Evolutionary conservation across 1,140 invertebrate genomes (phyloP), one percentile per base, ranked within the genome.

Genomic region (Gryllus bimaculatus): DNA sequence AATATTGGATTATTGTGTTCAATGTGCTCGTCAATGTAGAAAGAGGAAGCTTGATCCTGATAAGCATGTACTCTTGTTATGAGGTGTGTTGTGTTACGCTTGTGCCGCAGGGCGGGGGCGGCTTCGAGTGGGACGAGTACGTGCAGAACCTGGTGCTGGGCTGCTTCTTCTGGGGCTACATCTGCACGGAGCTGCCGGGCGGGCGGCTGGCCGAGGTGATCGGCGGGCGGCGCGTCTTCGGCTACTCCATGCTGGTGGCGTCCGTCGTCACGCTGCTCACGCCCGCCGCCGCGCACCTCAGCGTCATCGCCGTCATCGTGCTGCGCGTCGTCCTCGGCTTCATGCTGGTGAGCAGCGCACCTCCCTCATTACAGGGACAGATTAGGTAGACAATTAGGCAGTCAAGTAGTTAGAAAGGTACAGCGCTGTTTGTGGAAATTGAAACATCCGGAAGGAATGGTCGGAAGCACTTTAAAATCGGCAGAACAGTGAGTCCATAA

Each of bases 121-220:
- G 89, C 76, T 94, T 92, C 81, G 81, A 87, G 3, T 95, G 93
- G 93, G 88, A 92, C 82, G 89, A 90, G 73, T 90, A 91, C 80
- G 88, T 93, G 81, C 92, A 93, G 82, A 96, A 96, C 82, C 86
- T 92, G 49, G 90, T 96, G 75, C 86, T 95, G 15, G 94, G 95
- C 12, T 91, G 92, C 81, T 97, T 96, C 88, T 97, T 95, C 88
- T 95, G 94, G 92, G 95, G 95, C 8, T 97, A 96, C 85, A 90
- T 96, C 12, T 88, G 94, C 48, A 96, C 95, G 73, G 96, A 96
- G 85, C 86, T 97, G 74, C 94, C 95, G 0, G 96, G 95, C 10
- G 95, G 95, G 8, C 89, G 94, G 78, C 85, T 96, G 54, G 93
- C 94, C 15, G 95, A 96, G 83, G 84, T 93, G 48, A 89, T 95